Evolutionary conservation across 2,888 invertebrate genomes (phyloP), one percentile per base, ranked within the genome.

Genomic region (Epirrhoe tristata): DNA sequence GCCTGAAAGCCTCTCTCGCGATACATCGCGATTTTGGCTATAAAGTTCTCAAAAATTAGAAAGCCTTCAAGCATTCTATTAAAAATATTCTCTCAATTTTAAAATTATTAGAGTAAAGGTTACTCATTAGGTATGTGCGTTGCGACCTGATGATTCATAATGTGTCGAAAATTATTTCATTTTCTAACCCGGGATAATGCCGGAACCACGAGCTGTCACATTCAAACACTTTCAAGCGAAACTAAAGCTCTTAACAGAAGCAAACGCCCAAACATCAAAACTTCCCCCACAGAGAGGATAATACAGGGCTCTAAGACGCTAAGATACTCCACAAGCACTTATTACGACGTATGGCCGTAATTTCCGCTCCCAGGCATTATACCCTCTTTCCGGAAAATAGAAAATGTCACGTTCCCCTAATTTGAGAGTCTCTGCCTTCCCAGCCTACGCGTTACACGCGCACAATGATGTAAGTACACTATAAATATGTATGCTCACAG

Each of bases 401-500:
- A 34, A 58, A 58, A 56, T 56, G 65, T 59, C 65, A 65, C 65
- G 65, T 65, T 50, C 54, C 36, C 55, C 56, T 59, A 65, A 65
- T 65, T 59, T 43, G 55, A 55, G 55, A 55, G 59, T 24, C 16
- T 56, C 34, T 50, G 58, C 39, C 58, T 36, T 58, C 39, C 58
- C 10, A 57, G 55, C 62, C 57, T 63, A 57, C 57, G 62, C 54
- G 46, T 54, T 52, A 56, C 31, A 36, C 31, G 34, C 6, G 32
- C 50, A 36, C 50, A 51, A 54, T 54, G 50, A 36, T 62, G 43
- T 53, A 43, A 48, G 17, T 61, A 46, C 16, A 53, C 52, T 46
- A 53, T n/a, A 17, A 1, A 6, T 10, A 10, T 6, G 24, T 39
- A 16, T 53, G 16, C 14, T 1, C 14, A 53, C n/a, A 0, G 2